A percentile compares a stretch with the other conserved stretches of the same genome.
Evolutionary conservation across 2,797 vertebrate species (phyloP).

Genomic region (Microcaecilia unicolor): DNA sequence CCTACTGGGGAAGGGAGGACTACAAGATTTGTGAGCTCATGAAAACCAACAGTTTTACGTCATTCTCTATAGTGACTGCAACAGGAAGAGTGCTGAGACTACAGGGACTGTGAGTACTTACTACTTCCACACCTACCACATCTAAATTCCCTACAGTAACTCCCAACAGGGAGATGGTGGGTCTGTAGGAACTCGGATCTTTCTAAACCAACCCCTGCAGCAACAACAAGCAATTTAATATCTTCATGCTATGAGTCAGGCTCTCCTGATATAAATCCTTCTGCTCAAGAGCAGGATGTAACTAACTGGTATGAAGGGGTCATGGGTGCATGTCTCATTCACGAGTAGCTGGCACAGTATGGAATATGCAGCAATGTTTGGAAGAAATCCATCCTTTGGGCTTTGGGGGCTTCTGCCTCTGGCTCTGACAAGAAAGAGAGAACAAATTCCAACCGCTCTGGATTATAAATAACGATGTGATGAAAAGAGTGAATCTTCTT

Average conservation of each 20-base stretch:
- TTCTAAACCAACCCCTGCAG: too few species aligned
- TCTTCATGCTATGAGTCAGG: too few species aligned
- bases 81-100: neutral
- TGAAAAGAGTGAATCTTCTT: constrained; percentile 9
- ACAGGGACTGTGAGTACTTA: too few species aligned
- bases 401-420: neutral
- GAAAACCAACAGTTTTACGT: fast-evolving
- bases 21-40: neutral
- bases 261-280: neutral
- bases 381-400: fast-evolving
- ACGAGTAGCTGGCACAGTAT: neutral
- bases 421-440: fast-evolving
- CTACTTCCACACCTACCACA: too few species aligned
- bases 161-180: too few species aligned
- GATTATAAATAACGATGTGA: constrained; percentile 19
- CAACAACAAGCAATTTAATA: too few species aligned
- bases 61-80: neutral
- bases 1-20: fast-evolving
- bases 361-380: neutral
- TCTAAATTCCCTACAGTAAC: too few species aligned
- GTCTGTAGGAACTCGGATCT: neutral
- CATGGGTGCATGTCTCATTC: too few species aligned
- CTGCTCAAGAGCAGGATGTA: too few species aligned
- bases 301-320: too few species aligned
- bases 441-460: constrained; percentile 9